Evolutionary conservation across 2,888 invertebrate species (phyloP), one percentile per base, ranked within the genome.

Genomic region (Parascotia fuliginaria): DNA sequence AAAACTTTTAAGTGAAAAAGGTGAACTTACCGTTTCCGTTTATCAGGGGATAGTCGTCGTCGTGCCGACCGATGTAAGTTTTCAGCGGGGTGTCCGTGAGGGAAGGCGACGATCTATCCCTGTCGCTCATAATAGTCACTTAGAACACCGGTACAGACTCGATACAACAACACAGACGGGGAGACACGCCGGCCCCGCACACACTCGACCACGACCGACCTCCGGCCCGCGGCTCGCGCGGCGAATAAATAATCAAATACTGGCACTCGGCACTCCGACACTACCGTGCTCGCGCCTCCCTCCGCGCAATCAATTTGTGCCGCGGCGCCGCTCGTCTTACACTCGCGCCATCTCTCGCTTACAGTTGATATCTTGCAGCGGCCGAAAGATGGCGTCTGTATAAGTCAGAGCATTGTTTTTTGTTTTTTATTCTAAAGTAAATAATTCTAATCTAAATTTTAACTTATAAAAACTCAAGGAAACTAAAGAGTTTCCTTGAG

Each of bases 71-170:
- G 88, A 96, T 95, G 92, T 96, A 95, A 81, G 96, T 96, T 94
- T 96, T 96, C 87, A 95, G 94, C 93, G 96, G 96, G 93, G 95
- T 96, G 94, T 96, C 96, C 93, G 96, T 95, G 91, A 96, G 95
- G 94, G 96, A 96, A 91, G 96, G 96, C 93, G 96, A 96, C 92
- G 95, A 95, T 93, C 96, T 95, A 94, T 96, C 96, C 94, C 96
- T 96, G 94, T 96, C 96, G 93, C 96, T 96, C 96, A 96, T 96
- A 94, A 94, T 95, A 95, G 94, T 93, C 91, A 91, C 91, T 89
- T 85, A 78, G 58, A 81, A 80, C 88, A 85, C 84, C 79, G 81
- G 76, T 60, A 48, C 32, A 73, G 75, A 78, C 65, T 70, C 71
- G 73, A 78, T 76, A 82, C 73, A 76, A 86, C 79, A 81, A 84